Conservation (phyloP, 2,888 invertebrate species). For the Drosophila barbarae region DNA sequence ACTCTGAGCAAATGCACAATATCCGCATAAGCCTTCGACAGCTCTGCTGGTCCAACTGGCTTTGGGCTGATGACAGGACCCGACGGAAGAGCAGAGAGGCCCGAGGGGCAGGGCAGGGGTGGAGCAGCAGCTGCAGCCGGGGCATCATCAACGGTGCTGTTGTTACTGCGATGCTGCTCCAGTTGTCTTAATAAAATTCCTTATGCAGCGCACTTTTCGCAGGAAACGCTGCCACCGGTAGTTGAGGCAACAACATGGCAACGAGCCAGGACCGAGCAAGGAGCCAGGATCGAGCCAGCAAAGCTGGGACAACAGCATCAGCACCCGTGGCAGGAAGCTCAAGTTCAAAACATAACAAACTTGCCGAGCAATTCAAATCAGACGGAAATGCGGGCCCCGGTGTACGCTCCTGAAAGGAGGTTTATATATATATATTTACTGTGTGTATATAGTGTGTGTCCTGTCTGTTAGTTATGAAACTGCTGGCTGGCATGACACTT, state of each 20-base stretch:
- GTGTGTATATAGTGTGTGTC: constrained; percentile 14
- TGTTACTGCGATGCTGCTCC: constrained; percentile 37
- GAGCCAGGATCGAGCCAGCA: constrained; percentile 6
- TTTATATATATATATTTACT: constrained; percentile 1
- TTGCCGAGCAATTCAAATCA: constrained; percentile 71
- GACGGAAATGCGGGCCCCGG: constrained; percentile 66
- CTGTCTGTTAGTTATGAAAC: constrained; percentile 52
- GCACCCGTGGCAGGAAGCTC: constrained; percentile 60
- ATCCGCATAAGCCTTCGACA: constrained; percentile 74
- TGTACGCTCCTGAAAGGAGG: constrained; percentile 36
- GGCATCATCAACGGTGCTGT: constrained; percentile 53
- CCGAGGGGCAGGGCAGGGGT: neutral
- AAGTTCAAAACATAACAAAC: constrained; percentile 75
- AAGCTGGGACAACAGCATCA: constrained; percentile 36
- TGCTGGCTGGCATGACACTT: constrained; percentile 45
- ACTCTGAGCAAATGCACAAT: constrained; percentile 67
- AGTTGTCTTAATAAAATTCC: constrained; percentile 71
- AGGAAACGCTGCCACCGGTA: constrained; percentile 60
- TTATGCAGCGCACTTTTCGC: constrained; percentile 67
- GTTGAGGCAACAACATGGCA: constrained; percentile 37
- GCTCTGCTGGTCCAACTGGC: constrained; percentile 43
- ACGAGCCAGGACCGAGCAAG: constrained; percentile 7
- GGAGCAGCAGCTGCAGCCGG: constrained; percentile 50
- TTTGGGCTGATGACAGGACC: constrained; percentile 41
- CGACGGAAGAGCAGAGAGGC: constrained; percentile 19